A percentile compares a stretch with the other conserved stretches of the same genome.
Conservation (phyloP, 2,797 vertebrate species). For the Prunella strophiata region DNA sequence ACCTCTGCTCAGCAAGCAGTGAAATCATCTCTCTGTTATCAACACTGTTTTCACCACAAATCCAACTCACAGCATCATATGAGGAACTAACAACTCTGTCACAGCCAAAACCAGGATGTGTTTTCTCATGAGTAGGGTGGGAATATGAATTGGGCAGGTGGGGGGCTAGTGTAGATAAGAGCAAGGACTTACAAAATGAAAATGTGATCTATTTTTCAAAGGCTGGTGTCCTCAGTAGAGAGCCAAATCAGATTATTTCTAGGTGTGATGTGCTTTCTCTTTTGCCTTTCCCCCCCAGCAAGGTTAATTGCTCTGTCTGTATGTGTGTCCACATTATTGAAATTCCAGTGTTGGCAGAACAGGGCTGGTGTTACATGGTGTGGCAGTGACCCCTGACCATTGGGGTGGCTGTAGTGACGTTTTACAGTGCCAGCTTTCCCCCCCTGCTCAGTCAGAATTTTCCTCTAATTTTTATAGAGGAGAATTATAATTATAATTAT, state of each 20-base stretch:
- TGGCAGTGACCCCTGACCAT: not conserved
- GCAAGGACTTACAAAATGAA: not conserved
- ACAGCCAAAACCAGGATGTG: not conserved
- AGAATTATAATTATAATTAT: not conserved
- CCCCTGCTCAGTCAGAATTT: not conserved
- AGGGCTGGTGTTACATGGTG: not conserved
- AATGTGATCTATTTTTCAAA: not conserved
- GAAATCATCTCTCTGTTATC: not conserved
- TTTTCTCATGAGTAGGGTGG: not conserved
- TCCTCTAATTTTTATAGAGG: not conserved
- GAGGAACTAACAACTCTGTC: not conserved
- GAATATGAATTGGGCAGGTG: not conserved
- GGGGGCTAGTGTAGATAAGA: not conserved
- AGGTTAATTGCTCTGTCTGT: not conserved
- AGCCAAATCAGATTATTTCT: conserved; percentile 26
- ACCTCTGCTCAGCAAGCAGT: not conserved
- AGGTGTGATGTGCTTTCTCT: not conserved
- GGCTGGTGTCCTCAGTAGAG: not conserved
- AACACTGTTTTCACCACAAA: not conserved
- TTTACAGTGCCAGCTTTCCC: not conserved
- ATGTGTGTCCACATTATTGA: not conserved
- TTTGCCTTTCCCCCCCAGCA: not conserved
- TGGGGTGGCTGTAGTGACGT: not conserved
- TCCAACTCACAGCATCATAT: not conserved
- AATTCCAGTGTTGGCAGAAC: not conserved